Conservation (phyloP, 2,113 vertebrate genomes). For the Guaruba guarouba region DNA sequence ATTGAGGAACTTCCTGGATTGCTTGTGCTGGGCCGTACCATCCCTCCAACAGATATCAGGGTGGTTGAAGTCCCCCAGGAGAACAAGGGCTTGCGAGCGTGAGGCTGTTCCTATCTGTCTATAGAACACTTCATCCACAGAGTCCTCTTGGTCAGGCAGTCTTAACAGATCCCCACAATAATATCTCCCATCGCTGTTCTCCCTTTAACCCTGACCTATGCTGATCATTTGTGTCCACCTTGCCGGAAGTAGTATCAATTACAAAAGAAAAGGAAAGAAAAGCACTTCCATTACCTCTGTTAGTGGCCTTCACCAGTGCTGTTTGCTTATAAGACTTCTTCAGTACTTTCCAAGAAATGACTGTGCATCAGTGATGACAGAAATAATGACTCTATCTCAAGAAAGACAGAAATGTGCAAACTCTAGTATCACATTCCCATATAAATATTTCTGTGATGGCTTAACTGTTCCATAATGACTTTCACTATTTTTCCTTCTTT, state of each 20-base stretch:
- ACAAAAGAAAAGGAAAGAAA: background rate
- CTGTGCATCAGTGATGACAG: background rate
- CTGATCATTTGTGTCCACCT: background rate
- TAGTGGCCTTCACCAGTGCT: background rate
- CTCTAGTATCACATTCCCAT: background rate
- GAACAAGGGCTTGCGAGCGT: too few relatives aligned
- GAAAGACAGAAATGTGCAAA: background rate
- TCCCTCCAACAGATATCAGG: too few relatives aligned
- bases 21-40: too few relatives aligned
- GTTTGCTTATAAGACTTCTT: background rate
- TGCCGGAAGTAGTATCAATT: background rate
- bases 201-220: background rate
- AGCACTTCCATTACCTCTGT: background rate
- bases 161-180: too few relatives aligned
- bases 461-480: background rate
- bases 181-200: too few relatives aligned
- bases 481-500: background rate
- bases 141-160: too few relatives aligned
- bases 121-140: too few relatives aligned
- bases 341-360: background rate
- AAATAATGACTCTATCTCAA: background rate
- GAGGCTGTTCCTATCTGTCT: too few relatives aligned
- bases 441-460: background rate
- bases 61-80: too few relatives aligned
- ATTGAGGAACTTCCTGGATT: too few relatives aligned